These are phyloP conservation scores for Pyxicephalus adspersus DNA, from an alignment of 2,113 vertebrate genomes.

Conservation along the genomic window DNA sequence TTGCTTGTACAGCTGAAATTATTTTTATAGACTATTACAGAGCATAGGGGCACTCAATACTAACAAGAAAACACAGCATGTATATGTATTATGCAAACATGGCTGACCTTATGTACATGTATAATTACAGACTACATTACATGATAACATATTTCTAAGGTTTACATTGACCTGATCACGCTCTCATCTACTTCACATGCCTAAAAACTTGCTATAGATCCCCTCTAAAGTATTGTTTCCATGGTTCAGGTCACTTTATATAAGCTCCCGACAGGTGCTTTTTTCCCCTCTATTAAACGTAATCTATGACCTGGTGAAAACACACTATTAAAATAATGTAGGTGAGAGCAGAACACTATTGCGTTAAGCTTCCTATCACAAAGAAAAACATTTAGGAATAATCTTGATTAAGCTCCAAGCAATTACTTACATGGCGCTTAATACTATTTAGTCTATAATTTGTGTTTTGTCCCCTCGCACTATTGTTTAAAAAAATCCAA, in stretches of 20 bases:
- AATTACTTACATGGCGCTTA: slow-evolving; percentile 47
- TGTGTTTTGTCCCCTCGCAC: slow-evolving; percentile 38
- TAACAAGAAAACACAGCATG: no score
- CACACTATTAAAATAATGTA: slow-evolving; percentile 39
- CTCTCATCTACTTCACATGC: no score
- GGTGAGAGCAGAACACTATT: slow-evolving; percentile 37
- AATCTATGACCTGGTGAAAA: slow-evolving; percentile 30
- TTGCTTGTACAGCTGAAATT: no score
- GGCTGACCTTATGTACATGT: no score
- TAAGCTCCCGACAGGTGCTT: slow-evolving; percentile 47
- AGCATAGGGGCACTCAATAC: no score
- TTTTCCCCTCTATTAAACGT: slow-evolving; percentile 36
- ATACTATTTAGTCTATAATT: slow-evolving; percentile 56
- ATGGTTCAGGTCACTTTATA: slow-evolving; percentile 66
- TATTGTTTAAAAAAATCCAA: slow-evolving; percentile 50
- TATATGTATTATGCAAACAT: no score
- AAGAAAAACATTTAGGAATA: slow-evolving; percentile 48
- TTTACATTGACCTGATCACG: no score
- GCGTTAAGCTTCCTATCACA: slow-evolving; percentile 44
- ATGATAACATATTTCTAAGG: no score
- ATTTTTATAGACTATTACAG: no score
- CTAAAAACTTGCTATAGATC: no score
- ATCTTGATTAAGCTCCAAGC: slow-evolving; percentile 35
- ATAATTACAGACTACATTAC: no score
- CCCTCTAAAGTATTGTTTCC: not conserved